Base-by-base conservation (phyloP, 2,113 vertebrate species). In the Amphiprion percula region DNA sequence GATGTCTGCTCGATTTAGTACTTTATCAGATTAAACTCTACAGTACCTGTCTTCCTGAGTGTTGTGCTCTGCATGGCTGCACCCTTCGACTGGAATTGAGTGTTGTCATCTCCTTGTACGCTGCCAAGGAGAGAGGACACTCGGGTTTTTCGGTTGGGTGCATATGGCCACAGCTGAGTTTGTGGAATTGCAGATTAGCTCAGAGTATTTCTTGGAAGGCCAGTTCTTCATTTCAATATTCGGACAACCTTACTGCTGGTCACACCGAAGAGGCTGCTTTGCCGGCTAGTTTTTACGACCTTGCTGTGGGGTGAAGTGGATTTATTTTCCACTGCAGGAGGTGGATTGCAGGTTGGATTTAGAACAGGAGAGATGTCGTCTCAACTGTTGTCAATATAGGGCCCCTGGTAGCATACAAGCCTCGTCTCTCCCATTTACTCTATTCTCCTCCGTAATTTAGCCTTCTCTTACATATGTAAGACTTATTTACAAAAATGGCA, bases 11-110 rank as follows among this genome's bases (percentile, higher is more conserved):
- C 70, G 80, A 90, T 88, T 87, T 89, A 85, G 77, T 84, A 59
- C 82, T 84, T 88, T 82, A 89, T 89, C 88, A 90, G 84, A 88
- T 91, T 87, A 88, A 84, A 79, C 70, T 86, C 74, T 74, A 86
- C 79, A 82, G 79, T 82, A 85, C 77, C 85, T 79, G 84, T 84
- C 84, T 74, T 59, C 80, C 63, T 68, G 74, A 62, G 77, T 71
- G 78, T 67, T 47, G 68, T 12, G 49, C 79, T 82, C 74, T 58
- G 78, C 88, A 86, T 76, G 83, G 74, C 73, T 91, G 79, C 83
- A 67, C 87, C 50, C 66, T 54, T 70, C 41, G 71, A 74, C 70
- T 87, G 77, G 67, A 72, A 79, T 65, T 66, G 70, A 86, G 56
- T 50, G 80, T 90, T 83, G 86, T 80, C 87, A 77, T 84, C 69